A percentile compares a stretch with the other conserved stretches of the same genome.
These are phyloP conservation scores for Drosophila kanekoi DNA, from an alignment of 2,888 invertebrate genomes.

Conservation along the genomic window DNA sequence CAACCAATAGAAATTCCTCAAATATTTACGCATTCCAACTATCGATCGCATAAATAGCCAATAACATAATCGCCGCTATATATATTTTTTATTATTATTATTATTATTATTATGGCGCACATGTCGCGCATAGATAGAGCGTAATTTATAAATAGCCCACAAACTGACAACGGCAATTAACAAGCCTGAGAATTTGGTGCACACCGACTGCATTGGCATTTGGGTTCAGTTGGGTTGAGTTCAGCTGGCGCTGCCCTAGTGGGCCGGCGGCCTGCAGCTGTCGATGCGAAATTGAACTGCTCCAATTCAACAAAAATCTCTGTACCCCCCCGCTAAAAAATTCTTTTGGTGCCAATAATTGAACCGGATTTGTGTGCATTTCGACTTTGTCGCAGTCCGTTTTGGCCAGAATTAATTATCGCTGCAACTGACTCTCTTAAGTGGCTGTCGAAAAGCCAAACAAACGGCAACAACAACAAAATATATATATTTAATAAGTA, in stretches of 20 bases:
- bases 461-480: slow-evolving; percentile 21
- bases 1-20: not conserved
- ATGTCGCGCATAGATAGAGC: slow-evolving; percentile 12
- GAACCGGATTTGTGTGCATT: slow-evolving; percentile 64
- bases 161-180: slow-evolving; percentile 76
- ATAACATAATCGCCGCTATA: not conserved
- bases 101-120: slow-evolving; percentile 32
- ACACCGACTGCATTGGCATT: slow-evolving; percentile 55
- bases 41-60: slow-evolving; percentile 1
- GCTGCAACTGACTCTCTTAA: slow-evolving; percentile 63
- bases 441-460: slow-evolving; percentile 71
- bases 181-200: slow-evolving; percentile 70
- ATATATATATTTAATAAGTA: not conserved
- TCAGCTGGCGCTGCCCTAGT: slow-evolving; percentile 23
- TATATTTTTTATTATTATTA: slow-evolving; percentile 22
- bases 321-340: slow-evolving; percentile 47
- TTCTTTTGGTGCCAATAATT: slow-evolving; percentile 64
- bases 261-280: slow-evolving; percentile 54
- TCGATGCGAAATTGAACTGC: slow-evolving; percentile 67
- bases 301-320: slow-evolving; percentile 68
- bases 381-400: slow-evolving; percentile 40
- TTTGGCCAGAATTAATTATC: slow-evolving; percentile 74
- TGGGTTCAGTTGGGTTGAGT: slow-evolving; percentile 19
- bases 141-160: slow-evolving; percentile 65
- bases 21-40: slow-evolving; percentile 1